Evolutionary conservation across 1,140 invertebrate genomes (phyloP).

Genomic region (Battus philenor): DNA sequence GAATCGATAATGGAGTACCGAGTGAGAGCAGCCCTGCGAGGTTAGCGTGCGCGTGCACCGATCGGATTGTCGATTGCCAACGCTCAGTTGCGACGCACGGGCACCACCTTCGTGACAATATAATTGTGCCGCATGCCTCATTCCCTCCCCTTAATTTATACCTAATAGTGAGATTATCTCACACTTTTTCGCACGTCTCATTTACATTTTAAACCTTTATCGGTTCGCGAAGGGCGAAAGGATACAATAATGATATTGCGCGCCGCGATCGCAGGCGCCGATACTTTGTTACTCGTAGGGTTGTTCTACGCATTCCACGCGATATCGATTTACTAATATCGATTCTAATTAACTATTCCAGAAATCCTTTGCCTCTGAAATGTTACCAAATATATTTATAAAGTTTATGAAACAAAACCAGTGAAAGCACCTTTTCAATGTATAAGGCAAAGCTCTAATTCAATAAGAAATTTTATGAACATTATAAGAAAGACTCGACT

Average conservation of each 20-base stretch:
- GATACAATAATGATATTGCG: constrained; percentile 69
- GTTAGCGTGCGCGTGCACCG: constrained; percentile 48
- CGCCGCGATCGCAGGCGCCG: constrained; percentile 39
- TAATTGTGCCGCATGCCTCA: constrained; percentile 68
- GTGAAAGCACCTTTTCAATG: too few relatives aligned
- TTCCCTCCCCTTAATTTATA: constrained; percentile 67
- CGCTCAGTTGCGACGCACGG: constrained; percentile 46
- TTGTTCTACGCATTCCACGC: constrained; percentile 8
- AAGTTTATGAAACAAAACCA: neutral
- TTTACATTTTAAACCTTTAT: constrained; percentile 70
- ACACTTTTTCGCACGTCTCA: constrained; percentile 70
- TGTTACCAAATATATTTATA: too few relatives aligned
- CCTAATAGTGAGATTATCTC: constrained; percentile 71
- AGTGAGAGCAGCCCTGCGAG: constrained; percentile 19
- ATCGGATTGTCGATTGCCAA: constrained; percentile 47
- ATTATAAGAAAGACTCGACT: too few relatives aligned
- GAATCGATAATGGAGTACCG: too few relatives aligned
- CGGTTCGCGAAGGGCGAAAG: constrained; percentile 30
- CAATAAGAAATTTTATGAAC: too few relatives aligned
- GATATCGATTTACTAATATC: constrained; percentile 11
- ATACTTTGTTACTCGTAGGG: constrained; percentile 34
- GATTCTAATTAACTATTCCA: too few relatives aligned
- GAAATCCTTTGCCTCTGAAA: too few relatives aligned
- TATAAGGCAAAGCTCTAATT: too few relatives aligned
- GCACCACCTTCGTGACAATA: constrained; percentile 65